A percentile compares a stretch with the other conserved stretches of the same genome.
Conservation (phyloP, 2,888 invertebrate genomes). For the Itoplectis maculator region DNA sequence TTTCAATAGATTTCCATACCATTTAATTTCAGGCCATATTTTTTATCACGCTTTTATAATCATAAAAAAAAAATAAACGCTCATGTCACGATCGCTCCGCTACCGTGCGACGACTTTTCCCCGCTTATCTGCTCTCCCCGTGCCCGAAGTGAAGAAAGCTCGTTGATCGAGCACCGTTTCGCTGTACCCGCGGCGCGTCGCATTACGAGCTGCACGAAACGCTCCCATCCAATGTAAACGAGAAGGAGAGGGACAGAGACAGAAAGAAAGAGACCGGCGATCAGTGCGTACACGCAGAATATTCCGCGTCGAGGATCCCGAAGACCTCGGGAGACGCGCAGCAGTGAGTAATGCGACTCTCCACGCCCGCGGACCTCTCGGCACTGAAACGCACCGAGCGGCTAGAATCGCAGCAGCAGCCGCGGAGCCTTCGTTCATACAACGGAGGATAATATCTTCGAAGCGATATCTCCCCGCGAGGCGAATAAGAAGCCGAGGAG, state of each 20-base stretch:
- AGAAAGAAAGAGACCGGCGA: neutral
- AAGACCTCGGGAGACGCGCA: neutral
- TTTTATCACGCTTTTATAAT: no score
- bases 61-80: no score
- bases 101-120: slow-evolving; percentile 26
- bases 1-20: no score
- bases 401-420: slow-evolving; percentile 56
- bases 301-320: slow-evolving; percentile 16
- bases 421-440: slow-evolving; percentile 61
- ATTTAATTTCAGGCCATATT: no score
- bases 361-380: slow-evolving; percentile 60
- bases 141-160: slow-evolving; percentile 5
- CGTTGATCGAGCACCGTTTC: slow-evolving; percentile 7
- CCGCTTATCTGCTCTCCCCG: neutral
- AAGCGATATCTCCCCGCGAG: slow-evolving; percentile 74
- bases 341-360: slow-evolving; percentile 66
- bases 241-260: no score
- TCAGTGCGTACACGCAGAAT: slow-evolving; percentile 33
- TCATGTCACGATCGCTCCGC: neutral
- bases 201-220: no score
- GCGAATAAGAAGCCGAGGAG: slow-evolving; percentile 64
- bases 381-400: slow-evolving; percentile 42
- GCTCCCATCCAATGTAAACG: no score
- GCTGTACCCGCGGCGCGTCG: no score
- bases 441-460: slow-evolving; percentile 72